phyloP scores from a whole-genome alignment of 2,888 invertebrate species.

The Clepsis dumicolana region DNA sequence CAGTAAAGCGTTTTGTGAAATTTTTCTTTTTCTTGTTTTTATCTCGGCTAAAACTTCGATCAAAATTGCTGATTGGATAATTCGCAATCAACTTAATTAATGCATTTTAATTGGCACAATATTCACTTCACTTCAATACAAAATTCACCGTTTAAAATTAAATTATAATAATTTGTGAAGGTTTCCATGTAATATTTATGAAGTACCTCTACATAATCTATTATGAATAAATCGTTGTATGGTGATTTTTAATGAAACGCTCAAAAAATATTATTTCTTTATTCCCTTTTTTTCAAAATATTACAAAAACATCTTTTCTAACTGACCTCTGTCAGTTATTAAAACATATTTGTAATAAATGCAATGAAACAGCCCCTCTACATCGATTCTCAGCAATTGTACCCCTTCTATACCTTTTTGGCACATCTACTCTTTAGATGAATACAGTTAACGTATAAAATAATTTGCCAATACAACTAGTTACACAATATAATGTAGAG shows the following conservation, averaged over 20 bases:
- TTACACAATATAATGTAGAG: neutral
- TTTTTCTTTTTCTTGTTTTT: too few relatives aligned
- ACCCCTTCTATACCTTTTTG: neutral
- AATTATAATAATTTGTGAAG: too few relatives aligned
- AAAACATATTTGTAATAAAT: constrained; percentile 40
- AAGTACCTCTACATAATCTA: too few relatives aligned
- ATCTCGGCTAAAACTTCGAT: too few relatives aligned
- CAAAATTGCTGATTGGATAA: too few relatives aligned
- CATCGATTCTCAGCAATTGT: neutral
- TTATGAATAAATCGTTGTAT: neutral
- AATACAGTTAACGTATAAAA: constrained; percentile 3
- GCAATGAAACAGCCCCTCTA: neutral
- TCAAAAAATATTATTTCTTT: constrained; percentile 18
- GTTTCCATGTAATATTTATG: too few relatives aligned
- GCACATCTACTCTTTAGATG: neutral
- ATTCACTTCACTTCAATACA: too few relatives aligned
- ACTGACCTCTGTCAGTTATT: constrained; percentile 27
- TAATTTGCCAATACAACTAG: too few relatives aligned
- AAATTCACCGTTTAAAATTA: too few relatives aligned
- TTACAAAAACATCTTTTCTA: constrained; percentile 37
- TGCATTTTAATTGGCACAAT: too few relatives aligned
- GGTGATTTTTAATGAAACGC: constrained; percentile 25
- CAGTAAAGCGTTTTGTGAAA: too few relatives aligned
- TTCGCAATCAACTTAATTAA: too few relatives aligned
- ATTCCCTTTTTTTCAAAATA: constrained; percentile 32